Conservation (phyloP, 1,140 invertebrate species). For the Camponotus floridanus region DNA sequence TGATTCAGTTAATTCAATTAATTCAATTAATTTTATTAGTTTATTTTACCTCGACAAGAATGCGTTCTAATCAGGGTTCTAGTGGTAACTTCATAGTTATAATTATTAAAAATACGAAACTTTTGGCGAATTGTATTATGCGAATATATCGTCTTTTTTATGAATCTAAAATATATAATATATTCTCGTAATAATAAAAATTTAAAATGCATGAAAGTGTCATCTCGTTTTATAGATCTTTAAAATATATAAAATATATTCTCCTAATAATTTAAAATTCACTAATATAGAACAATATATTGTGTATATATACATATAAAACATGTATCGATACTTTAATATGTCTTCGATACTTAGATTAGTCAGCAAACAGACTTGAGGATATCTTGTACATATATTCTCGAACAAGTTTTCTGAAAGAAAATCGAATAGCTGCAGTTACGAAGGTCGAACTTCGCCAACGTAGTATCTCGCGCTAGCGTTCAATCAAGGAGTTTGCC, state of each 20-base stretch:
- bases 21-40: not conserved
- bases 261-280: not conserved
- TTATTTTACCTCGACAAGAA: not conserved
- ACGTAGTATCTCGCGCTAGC: not conserved
- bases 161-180: not conserved
- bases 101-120: not conserved
- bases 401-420: constrained; percentile 19
- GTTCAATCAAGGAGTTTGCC: constrained; percentile 34
- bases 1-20: not conserved
- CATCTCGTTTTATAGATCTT: not conserved
- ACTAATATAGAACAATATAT: not conserved
- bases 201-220: not conserved
- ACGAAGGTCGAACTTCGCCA: constrained; percentile 13
- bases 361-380: not conserved
- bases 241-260: not conserved
- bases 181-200: not conserved
- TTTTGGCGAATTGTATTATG: not conserved
- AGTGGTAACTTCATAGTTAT: not conserved
- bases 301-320: no score
- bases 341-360: not conserved
- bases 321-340: not conserved
- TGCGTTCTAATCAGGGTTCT: no score
- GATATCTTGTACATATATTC: not conserved
- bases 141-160: not conserved
- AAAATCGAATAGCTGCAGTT: constrained; percentile 18